These are phyloP conservation scores for Tympanuchus pallidicinctus DNA, from an alignment of 2,113 vertebrate genomes.

Conservation along the genomic window DNA sequence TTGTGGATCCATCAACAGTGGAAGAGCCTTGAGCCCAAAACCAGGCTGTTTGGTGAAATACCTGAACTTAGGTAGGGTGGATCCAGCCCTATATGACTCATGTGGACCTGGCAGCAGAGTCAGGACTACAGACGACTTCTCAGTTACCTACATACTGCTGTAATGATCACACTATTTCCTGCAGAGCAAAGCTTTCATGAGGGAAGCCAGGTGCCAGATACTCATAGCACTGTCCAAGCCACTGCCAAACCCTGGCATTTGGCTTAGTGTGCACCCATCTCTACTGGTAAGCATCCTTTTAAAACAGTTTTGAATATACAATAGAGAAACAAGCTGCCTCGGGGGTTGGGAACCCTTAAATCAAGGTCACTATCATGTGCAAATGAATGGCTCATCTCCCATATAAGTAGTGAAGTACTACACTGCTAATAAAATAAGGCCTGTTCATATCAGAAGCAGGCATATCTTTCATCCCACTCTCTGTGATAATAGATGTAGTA, in stretches of 20 bases:
- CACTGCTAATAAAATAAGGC: background rate
- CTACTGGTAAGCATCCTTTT: background rate
- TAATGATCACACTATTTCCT: background rate
- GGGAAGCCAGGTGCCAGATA: fast-evolving
- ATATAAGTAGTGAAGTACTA: fast-evolving
- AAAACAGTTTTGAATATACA: background rate
- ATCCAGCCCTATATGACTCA: background rate
- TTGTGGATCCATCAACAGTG: background rate
- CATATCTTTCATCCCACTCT: conserved; percentile 53
- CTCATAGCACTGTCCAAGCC: background rate
- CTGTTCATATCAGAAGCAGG: background rate
- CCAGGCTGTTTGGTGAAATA: background rate
- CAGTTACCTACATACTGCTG: background rate
- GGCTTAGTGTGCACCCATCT: background rate
- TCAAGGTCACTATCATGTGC: background rate
- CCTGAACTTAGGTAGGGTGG: background rate
- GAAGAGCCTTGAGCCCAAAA: background rate
- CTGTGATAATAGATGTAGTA: conserved; percentile 60
- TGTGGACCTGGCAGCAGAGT: background rate
- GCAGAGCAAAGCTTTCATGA: background rate
- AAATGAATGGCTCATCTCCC: background rate
- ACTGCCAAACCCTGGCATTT: background rate
- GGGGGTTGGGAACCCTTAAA: background rate
- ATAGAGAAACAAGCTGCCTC: background rate
- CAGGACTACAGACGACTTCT: background rate